Evolutionary conservation across 1,140 invertebrate genomes (phyloP).

Genomic region (Palaemon carinicauda): DNA sequence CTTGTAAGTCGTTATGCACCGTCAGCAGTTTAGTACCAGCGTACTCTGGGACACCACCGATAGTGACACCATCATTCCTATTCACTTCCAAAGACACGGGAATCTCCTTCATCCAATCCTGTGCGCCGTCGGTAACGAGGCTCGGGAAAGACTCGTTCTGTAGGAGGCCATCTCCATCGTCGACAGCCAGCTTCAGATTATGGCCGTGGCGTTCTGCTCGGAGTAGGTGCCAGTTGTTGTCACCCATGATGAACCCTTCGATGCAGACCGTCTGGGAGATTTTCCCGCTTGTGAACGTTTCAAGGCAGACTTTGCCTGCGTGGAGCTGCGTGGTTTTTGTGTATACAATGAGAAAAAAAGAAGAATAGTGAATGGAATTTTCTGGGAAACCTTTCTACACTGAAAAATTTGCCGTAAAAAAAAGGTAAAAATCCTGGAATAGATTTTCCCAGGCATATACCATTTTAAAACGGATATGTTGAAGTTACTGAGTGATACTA

Average conservation of each 20-base stretch:
- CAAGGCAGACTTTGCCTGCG: not conserved
- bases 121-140: not conserved
- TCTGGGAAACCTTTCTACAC: no score
- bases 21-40: not conserved
- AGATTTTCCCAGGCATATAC: no score
- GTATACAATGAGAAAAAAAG: not conserved
- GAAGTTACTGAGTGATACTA: no score
- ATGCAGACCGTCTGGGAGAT: constrained; percentile 7
- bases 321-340: not conserved
- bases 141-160: constrained; percentile 11
- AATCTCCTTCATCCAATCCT: not conserved
- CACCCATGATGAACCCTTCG: constrained; percentile 74
- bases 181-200: constrained; percentile 18
- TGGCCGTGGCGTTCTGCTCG: constrained; percentile 79
- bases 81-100: not conserved
- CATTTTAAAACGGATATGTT: no score
- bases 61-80: not conserved
- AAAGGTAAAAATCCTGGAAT: no score
- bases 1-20: not conserved
- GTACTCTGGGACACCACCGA: not conserved
- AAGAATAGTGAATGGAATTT: not conserved
- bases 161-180: constrained; percentile 17
- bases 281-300: not conserved
- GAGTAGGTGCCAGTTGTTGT: constrained; percentile 96
- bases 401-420: no score